Evolutionary conservation across 1,140 invertebrate genomes (phyloP), one percentile per base, ranked within the genome.

Genomic region (Euglossa dilemma): DNA sequence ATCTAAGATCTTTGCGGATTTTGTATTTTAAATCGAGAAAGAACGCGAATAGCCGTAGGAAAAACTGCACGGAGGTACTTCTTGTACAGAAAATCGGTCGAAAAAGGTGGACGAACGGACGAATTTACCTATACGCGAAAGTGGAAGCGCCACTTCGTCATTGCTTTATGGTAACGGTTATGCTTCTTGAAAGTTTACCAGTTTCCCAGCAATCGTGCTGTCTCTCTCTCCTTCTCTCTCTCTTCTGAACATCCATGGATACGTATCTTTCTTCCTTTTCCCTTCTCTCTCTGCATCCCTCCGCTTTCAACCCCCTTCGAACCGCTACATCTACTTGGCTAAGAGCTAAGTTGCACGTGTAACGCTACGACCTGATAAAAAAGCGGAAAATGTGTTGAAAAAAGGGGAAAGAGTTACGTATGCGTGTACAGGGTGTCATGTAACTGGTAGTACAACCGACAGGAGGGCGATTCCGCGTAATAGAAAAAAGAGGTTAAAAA

Each of bases 81-180:
- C 56, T 69, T 70, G 45, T 76, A 61, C 52, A 45, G 72, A 45
- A 83, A 72, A 82, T 83, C 74, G 75, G 64, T 74, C 3, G 18
- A 20, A 45, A 79, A 63, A 25, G 63, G 73, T 69, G 73, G 84
- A 63, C 74, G 69, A 83, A 77, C 69, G 70, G 80, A 89, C 88
- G 83, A 87, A 91, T 91, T 85, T 88, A 89, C 66, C 86, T 91
- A 75, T 84, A 87, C 79, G 80, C 74, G 84, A 90, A 82, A 84
- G 75, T 86, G 80, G 85, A 80, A 92, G 88, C 92, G 89, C 75
- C 84, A 87, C 89, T 92, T 91, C 85, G 90, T 92, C 92, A 92
- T 90, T 89, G 89, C 86, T 87, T 92, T 88, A 87, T 74, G 89
- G 81, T 91, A 91, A 91, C 91, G 88, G 90, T 90, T 92, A 92